phyloP scores from a whole-genome alignment of 2,113 vertebrate species.

The Vireo altiloquus region DNA sequence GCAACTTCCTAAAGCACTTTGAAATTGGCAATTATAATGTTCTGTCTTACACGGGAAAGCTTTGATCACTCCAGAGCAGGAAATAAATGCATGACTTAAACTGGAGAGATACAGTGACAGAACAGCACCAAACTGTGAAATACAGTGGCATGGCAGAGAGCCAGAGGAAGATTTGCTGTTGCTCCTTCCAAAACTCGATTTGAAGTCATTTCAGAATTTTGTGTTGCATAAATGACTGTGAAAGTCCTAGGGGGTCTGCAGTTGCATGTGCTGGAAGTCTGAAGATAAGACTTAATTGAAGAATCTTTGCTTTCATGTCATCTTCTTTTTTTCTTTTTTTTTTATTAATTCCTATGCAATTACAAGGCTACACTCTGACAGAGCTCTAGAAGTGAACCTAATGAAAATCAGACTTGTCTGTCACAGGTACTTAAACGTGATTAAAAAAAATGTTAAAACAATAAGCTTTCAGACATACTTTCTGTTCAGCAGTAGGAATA shows the following conservation, averaged over 20 bases:
- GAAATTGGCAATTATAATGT: slow-evolving; percentile 41
- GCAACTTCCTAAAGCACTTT: slow-evolving; percentile 19
- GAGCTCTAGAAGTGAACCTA: neutral
- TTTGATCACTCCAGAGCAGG: slow-evolving; percentile 16
- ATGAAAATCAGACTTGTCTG: neutral
- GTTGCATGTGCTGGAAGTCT: neutral
- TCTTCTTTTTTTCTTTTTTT: neutral
- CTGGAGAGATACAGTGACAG: neutral
- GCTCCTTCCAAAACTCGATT: neutral
- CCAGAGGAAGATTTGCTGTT: neutral
- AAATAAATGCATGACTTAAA: slow-evolving; percentile 16
- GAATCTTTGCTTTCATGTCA: neutral
- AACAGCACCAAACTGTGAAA: neutral
- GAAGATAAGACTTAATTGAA: neutral
- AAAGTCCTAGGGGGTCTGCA: neutral
- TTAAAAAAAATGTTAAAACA: neutral
- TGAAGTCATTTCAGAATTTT: neutral
- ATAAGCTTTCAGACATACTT: no score
- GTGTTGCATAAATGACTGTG: neutral
- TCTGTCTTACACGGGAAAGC: slow-evolving; percentile 1
- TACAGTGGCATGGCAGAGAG: neutral
- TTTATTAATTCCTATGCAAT: neutral
- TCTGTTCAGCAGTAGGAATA: neutral
- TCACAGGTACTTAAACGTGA: neutral
- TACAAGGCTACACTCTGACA: neutral